phyloP scores from a whole-genome alignment of 2,113 vertebrate genomes.

The Ahaetulla prasina region DNA sequence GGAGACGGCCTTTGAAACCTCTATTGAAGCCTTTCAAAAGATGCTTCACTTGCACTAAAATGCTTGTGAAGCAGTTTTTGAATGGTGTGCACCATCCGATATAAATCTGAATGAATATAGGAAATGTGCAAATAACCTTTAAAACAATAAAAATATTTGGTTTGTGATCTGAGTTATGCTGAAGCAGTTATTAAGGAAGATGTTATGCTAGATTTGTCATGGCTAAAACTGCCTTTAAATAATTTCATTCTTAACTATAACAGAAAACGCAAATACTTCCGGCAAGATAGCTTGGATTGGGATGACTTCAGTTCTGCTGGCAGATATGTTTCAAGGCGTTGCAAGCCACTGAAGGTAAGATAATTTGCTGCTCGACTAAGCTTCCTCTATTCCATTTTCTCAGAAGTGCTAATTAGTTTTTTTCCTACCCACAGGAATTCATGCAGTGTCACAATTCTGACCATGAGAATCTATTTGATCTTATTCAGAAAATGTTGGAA shows the following conservation, averaged over 20 bases:
- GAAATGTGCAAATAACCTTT: not conserved
- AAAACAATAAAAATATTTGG: not conserved
- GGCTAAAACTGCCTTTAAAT: not conserved
- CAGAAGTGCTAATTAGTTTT: not conserved
- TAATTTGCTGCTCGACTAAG: not conserved
- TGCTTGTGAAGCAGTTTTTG: not conserved
- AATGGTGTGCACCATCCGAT: not conserved
- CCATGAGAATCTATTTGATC: slow-evolving; percentile 80
- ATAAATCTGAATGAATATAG: not conserved
- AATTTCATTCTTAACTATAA: not conserved
- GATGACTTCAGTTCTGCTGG: slow-evolving; percentile 77
- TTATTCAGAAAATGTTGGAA: slow-evolving; percentile 83
- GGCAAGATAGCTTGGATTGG: slow-evolving; percentile 75
- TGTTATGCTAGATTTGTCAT: not conserved
- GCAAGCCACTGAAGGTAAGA: slow-evolving; percentile 79
- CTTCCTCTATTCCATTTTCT: not conserved
- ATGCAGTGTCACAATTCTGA: slow-evolving; percentile 75
- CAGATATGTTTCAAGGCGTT: slow-evolving; percentile 80
- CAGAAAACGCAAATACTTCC: slow-evolving; percentile 80
- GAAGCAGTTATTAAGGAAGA: not conserved
- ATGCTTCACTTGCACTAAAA: not conserved
- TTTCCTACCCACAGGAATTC: slow-evolving; percentile 68
- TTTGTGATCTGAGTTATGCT: not conserved
- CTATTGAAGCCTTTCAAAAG: not conserved
- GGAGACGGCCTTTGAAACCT: not conserved